phyloP scores from a whole-genome alignment of 2,888 invertebrate genomes.

The Diogma glabrata region DNA sequence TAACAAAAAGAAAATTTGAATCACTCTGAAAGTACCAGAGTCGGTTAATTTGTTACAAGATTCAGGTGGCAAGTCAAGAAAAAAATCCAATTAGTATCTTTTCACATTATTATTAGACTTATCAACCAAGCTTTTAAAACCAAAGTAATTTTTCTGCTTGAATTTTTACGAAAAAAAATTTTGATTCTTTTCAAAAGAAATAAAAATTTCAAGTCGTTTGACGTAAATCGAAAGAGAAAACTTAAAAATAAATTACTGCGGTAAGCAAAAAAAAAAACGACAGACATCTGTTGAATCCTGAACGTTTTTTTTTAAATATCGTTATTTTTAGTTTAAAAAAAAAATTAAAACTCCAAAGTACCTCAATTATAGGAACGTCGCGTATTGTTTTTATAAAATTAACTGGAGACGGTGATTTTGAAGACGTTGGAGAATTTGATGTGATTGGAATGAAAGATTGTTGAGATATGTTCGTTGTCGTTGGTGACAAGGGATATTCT shows the following conservation, averaged over 20 bases:
- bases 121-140: too few relatives aligned
- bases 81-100: too few relatives aligned
- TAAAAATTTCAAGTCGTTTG: constrained; percentile 1
- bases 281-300: constrained; percentile 9
- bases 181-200: background rate
- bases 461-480: too few relatives aligned
- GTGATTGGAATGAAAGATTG: constrained; percentile 23
- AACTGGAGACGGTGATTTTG: constrained; percentile 16
- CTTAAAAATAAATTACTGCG: constrained; percentile 3
- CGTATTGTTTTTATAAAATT: constrained; percentile 20
- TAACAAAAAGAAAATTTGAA: too few relatives aligned
- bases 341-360: constrained; percentile 21
- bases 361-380: constrained; percentile 36
- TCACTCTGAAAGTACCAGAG: too few relatives aligned
- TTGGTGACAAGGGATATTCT: constrained; percentile 25
- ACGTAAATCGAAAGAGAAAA: constrained; percentile 5
- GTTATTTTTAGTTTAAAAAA: background rate
- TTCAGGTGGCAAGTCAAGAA: too few relatives aligned
- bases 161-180: background rate
- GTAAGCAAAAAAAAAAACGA: background rate
- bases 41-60: too few relatives aligned
- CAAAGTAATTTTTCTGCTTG: too few relatives aligned
- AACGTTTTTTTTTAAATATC: background rate
- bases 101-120: too few relatives aligned
- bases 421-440: constrained; percentile 21